phyloP scores from a whole-genome alignment of 2,888 invertebrate genomes.

The Melieria omissa region DNA sequence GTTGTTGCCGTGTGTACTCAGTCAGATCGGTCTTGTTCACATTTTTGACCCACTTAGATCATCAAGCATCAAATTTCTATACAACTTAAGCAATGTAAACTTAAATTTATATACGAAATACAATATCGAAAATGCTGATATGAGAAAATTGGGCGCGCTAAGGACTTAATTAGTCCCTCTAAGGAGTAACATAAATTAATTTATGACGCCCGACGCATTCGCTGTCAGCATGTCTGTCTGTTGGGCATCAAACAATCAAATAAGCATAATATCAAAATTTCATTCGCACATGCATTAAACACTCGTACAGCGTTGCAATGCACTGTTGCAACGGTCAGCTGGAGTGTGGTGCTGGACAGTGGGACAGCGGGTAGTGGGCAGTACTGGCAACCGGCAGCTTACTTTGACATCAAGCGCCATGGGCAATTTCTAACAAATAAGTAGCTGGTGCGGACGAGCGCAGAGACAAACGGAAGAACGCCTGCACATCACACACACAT shows the following conservation, averaged over 20 bases:
- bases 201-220: too few relatives aligned
- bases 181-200: too few relatives aligned
- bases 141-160: too few relatives aligned
- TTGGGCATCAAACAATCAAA: background rate
- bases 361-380: background rate
- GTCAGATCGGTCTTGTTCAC: too few relatives aligned
- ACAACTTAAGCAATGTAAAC: too few relatives aligned
- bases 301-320: background rate
- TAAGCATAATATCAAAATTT: slow-evolving; percentile 29
- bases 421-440: slow-evolving; percentile 44
- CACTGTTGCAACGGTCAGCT: slow-evolving; percentile 3
- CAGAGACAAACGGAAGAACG: background rate
- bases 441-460: background rate
- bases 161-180: too few relatives aligned
- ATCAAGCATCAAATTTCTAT: too few relatives aligned
- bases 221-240: too few relatives aligned
- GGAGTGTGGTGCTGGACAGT: background rate
- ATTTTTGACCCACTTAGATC: too few relatives aligned
- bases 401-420: slow-evolving; percentile 42
- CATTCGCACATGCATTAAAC: slow-evolving; percentile 23
- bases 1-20: too few relatives aligned
- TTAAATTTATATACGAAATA: too few relatives aligned
- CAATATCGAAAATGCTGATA: too few relatives aligned
- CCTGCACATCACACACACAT: slow-evolving; percentile 7
- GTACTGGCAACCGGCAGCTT: slow-evolving; percentile 24